Evolutionary conservation across 2,888 invertebrate genomes (phyloP), one percentile per base, ranked within the genome.

Genomic region (Latrodectus elegans): DNA sequence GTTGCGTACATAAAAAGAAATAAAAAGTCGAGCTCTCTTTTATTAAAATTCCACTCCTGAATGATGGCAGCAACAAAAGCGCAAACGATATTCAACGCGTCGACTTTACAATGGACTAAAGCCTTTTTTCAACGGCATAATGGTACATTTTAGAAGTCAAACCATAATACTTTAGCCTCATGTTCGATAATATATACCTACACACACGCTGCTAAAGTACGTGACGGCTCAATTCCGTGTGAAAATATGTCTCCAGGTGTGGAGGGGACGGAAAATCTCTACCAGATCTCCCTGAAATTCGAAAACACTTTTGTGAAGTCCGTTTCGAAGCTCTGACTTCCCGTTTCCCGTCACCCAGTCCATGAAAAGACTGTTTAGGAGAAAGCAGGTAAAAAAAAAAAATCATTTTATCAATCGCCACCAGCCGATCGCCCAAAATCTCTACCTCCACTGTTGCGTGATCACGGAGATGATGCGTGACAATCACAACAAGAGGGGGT

Each of bases 231-330:
- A 83, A 83, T 83, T 60, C 83, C 83, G 83, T 83, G 83, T 76
- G 83, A 83, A 83, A 83, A 83, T 76, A 83, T 83, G 75, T 76
- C 76, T 76, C 83, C 83, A 83, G 83, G 83, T 83, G 83, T 70
- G 70, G 38, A 38, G 38, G 38, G 38, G 38, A 38, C 14, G 70
- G 12, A 12, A 60, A 60, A 60, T 60, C 60, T 60, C 60, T n/a
- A 60, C 14, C 12, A 60, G 60, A 60, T 60, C 60, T 60, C 60
- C 60, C 60, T 60, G 60, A 60, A 60, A 60, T 60, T 75, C 71
- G 83, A 75, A 83, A 83, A 83, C 83, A 83, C 83, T 52, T 83
- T 83, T 83, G 83, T 83, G 52, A 38, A 22, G 38, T 49, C 8
- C 12, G n/a, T 15, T 80, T 72, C 14, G 60, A 11, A 70, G 70